A percentile compares a stretch with the other conserved stretches of the same genome.
These are phyloP conservation scores for Dynastes hyllus DNA, from an alignment of 2,888 invertebrate genomes.

Conservation along the genomic window DNA sequence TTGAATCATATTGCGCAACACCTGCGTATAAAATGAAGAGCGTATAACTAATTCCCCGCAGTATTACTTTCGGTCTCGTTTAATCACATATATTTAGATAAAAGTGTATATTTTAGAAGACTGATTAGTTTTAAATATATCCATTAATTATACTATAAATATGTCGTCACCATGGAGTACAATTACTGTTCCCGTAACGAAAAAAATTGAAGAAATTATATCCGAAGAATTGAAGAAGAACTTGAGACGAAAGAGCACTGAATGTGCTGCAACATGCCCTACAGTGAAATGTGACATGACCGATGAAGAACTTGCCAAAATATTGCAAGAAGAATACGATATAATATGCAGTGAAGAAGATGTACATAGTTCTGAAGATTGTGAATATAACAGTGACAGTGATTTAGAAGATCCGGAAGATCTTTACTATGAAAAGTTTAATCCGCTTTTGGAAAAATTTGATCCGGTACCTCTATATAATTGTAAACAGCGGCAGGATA, in stretches of 20 bases:
- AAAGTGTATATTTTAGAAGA: too few relatives aligned
- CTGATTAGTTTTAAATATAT: too few relatives aligned
- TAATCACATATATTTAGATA: too few relatives aligned
- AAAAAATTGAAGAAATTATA: constrained; percentile 90
- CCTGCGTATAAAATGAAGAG: too few relatives aligned
- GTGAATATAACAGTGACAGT: constrained; percentile 70
- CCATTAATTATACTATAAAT: not conserved
- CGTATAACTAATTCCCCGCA: too few relatives aligned
- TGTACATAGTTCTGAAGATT: constrained; percentile 88
- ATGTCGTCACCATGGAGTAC: constrained; percentile 73
- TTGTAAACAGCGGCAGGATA: constrained; percentile 63
- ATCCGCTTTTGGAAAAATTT: constrained; percentile 81
- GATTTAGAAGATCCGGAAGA: constrained; percentile 74
- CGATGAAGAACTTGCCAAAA: too few relatives aligned
- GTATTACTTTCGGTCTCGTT: too few relatives aligned
- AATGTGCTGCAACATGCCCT: constrained; percentile 71
- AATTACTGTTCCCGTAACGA: constrained; percentile 75
- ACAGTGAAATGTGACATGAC: too few relatives aligned
- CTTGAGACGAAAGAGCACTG: constrained; percentile 72
- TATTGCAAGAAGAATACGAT: constrained; percentile 81
- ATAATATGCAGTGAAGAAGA: constrained; percentile 91
- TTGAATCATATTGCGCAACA: too few relatives aligned
- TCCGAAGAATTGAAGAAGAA: constrained; percentile 90
- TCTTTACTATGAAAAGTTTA: constrained; percentile 83
- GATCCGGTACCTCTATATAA: constrained; percentile 82